Evolutionary conservation across 2,113 vertebrate genomes (phyloP), one percentile per base, ranked within the genome.

Genomic region (Corvus hawaiiensis): DNA sequence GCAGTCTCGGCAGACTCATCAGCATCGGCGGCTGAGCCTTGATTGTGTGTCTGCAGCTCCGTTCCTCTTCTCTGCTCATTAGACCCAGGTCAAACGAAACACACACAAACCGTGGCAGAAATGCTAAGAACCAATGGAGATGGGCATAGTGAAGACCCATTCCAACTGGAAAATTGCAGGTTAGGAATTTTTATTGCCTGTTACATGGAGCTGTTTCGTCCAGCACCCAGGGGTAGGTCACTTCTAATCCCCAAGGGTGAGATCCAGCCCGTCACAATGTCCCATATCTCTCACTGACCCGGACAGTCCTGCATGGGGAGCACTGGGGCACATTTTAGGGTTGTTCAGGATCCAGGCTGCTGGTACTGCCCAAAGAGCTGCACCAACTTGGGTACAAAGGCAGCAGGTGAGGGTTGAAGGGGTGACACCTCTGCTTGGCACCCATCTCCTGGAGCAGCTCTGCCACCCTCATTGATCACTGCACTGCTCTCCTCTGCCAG

Each of bases 41-140:
- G 97, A 97, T 97, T 97, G 92, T 83, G 81, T 68, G 88, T 76
- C 96, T 95, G 88, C 88, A 76, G 76, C 82, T 89, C 55, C 87
- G 84, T 71, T 91, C 49, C 85, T 71, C 89, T 69, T 78, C 95
- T 84, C 75, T 35, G 32, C 79, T 96, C 61, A 71, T 96, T 92
- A 93, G 21, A 89, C 64, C 80, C 82, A 52, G 89, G 97, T 96
- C 94, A 97, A 96, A 94, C 12, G 83, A 71, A 91, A 84, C 67
- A 37, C 69, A 74, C 81, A 74, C 78, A 68, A 67, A 33, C 48
- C 9, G 1, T 30, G 80, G 58, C 91, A 84, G 59, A 79, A 92
- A 73, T 37, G 28, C 77, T 58, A 77, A 84, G 76, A 58, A 28
- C 52, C 10, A 1, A 28, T 35, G 78, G 76, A 89, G 72, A 59